Conservation (phyloP, 2,113 vertebrate genomes). For the Psilopsiagon aurifrons region DNA sequence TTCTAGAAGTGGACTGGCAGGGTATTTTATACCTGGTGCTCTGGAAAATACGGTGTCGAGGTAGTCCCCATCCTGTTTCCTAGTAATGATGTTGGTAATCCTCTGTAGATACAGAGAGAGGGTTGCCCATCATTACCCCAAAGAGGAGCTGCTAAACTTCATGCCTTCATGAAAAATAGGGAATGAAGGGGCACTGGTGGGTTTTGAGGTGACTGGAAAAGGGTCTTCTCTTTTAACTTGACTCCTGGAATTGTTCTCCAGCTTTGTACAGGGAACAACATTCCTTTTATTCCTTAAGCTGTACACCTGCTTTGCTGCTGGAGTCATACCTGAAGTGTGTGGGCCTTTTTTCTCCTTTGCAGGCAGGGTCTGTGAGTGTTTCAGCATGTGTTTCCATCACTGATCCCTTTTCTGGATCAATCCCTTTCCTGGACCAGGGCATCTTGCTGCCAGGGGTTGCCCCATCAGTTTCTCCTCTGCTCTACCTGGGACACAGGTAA, state of each 20-base stretch:
- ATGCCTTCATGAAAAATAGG: background rate
- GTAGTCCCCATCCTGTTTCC: background rate
- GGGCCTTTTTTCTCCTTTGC: background rate
- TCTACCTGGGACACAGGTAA: background rate
- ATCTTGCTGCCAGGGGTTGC: background rate
- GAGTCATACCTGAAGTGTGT: rapidly evolving
- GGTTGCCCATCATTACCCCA: background rate
- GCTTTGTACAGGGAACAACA: background rate
- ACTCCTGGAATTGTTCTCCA: background rate
- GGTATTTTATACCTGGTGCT: background rate
- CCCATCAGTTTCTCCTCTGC: background rate
- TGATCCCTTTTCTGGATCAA: background rate
- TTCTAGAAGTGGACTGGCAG: background rate
- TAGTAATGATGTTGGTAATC: background rate
- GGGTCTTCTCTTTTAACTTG: background rate
- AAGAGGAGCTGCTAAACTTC: background rate
- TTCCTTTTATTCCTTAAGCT: background rate
- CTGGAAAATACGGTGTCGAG: background rate
- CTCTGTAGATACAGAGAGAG: background rate
- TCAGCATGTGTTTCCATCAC: background rate
- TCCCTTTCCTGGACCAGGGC: background rate
- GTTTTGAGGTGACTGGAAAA: background rate
- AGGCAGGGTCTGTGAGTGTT: background rate
- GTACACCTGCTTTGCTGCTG: background rate
- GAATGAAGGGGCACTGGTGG: background rate